Conservation (phyloP, 2,797 vertebrate genomes). For the Pitangus sulphuratus region DNA sequence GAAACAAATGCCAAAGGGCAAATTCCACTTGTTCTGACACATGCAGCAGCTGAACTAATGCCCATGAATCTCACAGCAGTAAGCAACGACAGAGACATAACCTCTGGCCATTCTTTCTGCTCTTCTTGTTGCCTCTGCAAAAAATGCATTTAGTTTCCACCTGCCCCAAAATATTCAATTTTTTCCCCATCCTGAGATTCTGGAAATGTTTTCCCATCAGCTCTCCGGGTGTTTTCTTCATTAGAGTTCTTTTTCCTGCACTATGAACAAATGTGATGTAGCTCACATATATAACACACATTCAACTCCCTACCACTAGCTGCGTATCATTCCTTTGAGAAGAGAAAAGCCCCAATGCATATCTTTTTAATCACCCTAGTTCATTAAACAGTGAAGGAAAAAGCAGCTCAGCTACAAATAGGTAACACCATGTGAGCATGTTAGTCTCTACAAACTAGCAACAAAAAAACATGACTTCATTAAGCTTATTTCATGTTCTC, state of each 20-base stretch:
- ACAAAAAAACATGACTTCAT: rapidly evolving
- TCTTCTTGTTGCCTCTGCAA: not conserved
- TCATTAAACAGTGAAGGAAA: not conserved
- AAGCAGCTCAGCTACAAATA: not conserved
- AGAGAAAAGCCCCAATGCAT: not conserved
- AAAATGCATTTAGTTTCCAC: not conserved
- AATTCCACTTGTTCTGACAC: slow-evolving; percentile 12
- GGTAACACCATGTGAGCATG: rapidly evolving
- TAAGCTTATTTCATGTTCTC: not conserved
- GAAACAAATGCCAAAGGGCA: not conserved
- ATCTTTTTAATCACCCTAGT: not conserved
- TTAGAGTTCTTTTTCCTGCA: not conserved
- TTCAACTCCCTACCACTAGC: not conserved
- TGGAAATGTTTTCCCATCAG: not conserved
- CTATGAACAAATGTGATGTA: not conserved
- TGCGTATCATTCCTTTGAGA: not conserved
- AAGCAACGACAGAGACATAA: not conserved
- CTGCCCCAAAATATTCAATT: rapidly evolving
- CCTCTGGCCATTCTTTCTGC: not conserved
- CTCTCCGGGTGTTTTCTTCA: not conserved
- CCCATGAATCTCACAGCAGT: not conserved
- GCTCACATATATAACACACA: not conserved
- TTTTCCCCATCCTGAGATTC: not conserved
- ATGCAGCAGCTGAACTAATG: slow-evolving; percentile 4
- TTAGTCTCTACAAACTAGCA: not conserved